Conservation (phyloP, 1,140 invertebrate species). For the Hetaerina americana region DNA sequence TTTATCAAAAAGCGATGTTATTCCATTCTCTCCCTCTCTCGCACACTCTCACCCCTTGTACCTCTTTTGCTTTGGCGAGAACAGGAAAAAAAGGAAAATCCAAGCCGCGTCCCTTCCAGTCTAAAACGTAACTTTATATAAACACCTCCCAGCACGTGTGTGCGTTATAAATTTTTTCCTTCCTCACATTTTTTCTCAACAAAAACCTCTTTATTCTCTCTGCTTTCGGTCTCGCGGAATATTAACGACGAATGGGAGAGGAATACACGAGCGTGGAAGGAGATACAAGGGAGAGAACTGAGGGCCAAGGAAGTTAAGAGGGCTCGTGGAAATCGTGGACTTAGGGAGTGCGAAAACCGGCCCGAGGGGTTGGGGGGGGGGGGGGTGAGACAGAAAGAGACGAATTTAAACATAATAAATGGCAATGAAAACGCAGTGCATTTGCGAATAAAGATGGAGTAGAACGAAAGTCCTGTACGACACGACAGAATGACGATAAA, state of each 20-base stretch:
- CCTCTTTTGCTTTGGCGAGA: background rate
- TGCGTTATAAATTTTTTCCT: too few species aligned
- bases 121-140: background rate
- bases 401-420: too few species aligned
- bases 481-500: too few species aligned
- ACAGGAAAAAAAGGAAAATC: background rate
- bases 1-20: background rate
- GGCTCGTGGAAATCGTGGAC: too few species aligned
- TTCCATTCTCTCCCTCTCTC: background rate
- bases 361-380: too few species aligned
- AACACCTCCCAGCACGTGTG: background rate
- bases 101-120: background rate
- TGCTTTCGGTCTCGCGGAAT: background rate
- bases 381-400: too few species aligned
- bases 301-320: background rate
- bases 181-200: background rate
- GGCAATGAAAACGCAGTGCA: too few species aligned
- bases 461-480: too few species aligned
- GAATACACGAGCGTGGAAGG: background rate
- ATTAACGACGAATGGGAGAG: background rate
- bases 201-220: background rate
- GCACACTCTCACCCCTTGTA: too few species aligned
- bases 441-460: too few species aligned
- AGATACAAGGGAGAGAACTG: background rate
- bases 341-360: too few species aligned